phyloP scores from a whole-genome alignment of 2,888 invertebrate species.

The Cantharis flavilabris region DNA sequence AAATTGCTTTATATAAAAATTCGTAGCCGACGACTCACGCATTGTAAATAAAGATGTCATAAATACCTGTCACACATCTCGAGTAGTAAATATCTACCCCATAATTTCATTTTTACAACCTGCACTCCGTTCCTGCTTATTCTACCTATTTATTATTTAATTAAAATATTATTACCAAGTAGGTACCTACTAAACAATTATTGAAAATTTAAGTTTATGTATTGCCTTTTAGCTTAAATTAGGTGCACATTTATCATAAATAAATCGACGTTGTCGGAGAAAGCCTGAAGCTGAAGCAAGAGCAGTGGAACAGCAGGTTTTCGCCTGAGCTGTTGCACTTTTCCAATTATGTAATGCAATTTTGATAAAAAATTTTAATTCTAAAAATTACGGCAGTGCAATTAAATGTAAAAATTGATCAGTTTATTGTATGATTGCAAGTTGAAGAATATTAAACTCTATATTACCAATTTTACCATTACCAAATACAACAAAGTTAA shows the following conservation, averaged over 20 bases:
- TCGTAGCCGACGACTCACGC: neutral
- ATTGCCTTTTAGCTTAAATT: neutral
- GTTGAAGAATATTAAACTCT: too few relatives aligned
- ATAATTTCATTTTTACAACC: neutral
- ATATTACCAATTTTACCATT: too few relatives aligned
- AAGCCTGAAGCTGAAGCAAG: neutral
- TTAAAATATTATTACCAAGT: neutral
- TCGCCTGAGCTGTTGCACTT: neutral
- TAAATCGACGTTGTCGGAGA: neutral
- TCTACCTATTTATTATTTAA: too few relatives aligned
- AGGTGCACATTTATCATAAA: neutral
- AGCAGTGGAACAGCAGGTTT: neutral
- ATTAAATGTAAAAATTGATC: too few relatives aligned
- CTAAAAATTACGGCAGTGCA: too few relatives aligned
- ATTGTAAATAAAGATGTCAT: neutral
- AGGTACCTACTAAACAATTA: neutral
- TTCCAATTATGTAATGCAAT: neutral
- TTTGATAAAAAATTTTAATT: neutral
- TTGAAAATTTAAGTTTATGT: neutral
- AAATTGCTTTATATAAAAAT: neutral
- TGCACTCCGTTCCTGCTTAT: neutral
- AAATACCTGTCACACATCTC: neutral
- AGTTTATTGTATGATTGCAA: neutral
- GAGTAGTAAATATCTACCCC: neutral
- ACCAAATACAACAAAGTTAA: too few relatives aligned